These are phyloP conservation scores for Bovichtus diacanthus DNA, from an alignment of 2,797 vertebrate species.

Conservation along the genomic window DNA sequence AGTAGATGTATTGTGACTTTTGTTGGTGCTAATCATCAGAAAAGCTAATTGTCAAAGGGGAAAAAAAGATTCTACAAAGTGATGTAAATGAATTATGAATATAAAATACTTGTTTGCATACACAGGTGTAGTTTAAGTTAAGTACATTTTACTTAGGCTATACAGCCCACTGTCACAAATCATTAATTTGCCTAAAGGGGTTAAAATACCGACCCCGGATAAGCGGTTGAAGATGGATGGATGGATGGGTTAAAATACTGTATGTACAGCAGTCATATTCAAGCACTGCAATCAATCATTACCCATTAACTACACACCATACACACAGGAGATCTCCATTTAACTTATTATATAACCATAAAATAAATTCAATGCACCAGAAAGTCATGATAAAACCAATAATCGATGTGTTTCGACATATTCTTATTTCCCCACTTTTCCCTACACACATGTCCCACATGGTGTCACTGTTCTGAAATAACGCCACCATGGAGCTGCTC, in stretches of 20 bases:
- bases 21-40: background rate
- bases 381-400: background rate
- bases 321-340: background rate
- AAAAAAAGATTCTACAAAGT: background rate
- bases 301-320: background rate
- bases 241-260: too few species aligned
- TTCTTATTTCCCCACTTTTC: too few species aligned
- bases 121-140: background rate
- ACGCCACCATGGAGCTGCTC: accelerated
- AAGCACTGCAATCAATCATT: background rate
- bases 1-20: background rate
- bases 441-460: constrained; percentile 7
- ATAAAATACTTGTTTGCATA: background rate
- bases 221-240: too few species aligned
- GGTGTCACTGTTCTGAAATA: constrained; percentile 56
- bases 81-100: background rate
- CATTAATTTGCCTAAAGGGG: background rate
- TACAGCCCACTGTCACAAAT: too few species aligned
- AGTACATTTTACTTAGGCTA: background rate
- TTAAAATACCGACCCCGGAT: too few species aligned
- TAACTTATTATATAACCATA: background rate
- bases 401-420: background rate
- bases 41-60: too few species aligned
- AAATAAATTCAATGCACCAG: background rate
- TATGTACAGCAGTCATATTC: too few species aligned